phyloP scores from a whole-genome alignment of 2,888 invertebrate species.

The Drosophila kanekoi region DNA sequence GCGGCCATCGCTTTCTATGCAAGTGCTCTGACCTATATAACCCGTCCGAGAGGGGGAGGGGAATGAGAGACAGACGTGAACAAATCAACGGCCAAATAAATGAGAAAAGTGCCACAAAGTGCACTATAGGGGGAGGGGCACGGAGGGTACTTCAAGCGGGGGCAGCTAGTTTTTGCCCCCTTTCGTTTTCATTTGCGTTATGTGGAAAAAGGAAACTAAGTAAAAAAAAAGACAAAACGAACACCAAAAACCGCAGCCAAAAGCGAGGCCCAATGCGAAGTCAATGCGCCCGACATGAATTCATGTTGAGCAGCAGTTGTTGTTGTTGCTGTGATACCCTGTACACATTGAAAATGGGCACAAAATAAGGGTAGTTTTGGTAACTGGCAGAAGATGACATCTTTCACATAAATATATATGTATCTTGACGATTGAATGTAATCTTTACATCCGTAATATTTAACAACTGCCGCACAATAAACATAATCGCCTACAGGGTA shows the following conservation, averaged over 20 bases:
- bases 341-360: not conserved
- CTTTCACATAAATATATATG: no score
- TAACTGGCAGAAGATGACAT: not conserved
- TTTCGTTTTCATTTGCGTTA: slow-evolving; percentile 71
- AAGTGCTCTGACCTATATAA: slow-evolving; percentile 79
- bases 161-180: slow-evolving; percentile 54
- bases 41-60: slow-evolving; percentile 48
- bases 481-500: not conserved
- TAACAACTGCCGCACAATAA: no score
- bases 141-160: not conserved
- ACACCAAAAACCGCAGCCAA: slow-evolving; percentile 46
- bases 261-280: slow-evolving; percentile 68
- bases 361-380: not conserved
- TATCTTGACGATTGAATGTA: no score
- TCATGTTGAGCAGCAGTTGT: slow-evolving; percentile 65
- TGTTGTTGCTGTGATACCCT: slow-evolving; percentile 24
- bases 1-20: slow-evolving; percentile 67
- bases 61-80: slow-evolving; percentile 51
- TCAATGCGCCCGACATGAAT: slow-evolving; percentile 73
- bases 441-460: no score
- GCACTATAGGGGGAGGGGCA: not conserved
- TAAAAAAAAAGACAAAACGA: slow-evolving; percentile 44
- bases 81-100: slow-evolving; percentile 72
- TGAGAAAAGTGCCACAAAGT: slow-evolving; percentile 66
- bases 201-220: slow-evolving; percentile 31